Evolutionary conservation across 2,113 vertebrate genomes (phyloP), one percentile per base, ranked within the genome.

Genomic region (Cathartes aura): DNA sequence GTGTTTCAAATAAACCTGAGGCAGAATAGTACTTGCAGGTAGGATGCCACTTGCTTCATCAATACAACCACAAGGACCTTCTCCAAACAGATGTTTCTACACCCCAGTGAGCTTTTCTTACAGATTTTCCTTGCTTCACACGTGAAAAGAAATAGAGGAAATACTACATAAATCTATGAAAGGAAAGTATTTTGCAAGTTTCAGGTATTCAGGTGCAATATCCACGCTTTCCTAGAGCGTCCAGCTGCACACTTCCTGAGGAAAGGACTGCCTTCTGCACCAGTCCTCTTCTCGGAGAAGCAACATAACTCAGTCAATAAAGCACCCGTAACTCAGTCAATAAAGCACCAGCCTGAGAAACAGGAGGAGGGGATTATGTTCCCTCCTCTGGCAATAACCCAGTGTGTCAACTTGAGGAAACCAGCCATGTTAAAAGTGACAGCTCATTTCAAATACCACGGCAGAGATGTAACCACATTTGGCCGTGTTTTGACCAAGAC

Each of bases 281-380:
- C n/a, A 53, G 11, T 24, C 34, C 20, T 42, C 52, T 47, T 56
- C 38, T 42, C 5, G 2, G 62, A 70, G 55, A 53, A 80, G 68
- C 30, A 59, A 53, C 0, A 0, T 53, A 66, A 59, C 30, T 47
- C n/a, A n/a, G n/a, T n/a, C n/a, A n/a, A n/a, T n/a, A n/a, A n/a
- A n/a, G n/a, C n/a, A n/a, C n/a, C n/a, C n/a, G 38, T 53, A 66
- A 59, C 32, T 48, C 45, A 27, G 74, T 38, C n/a, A 47, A 55
- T 30, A 76, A 66, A 60, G 27, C 9, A 38, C 27, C 11, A 74
- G 47, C 6, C 48, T 32, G 16, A 84, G 50, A 64, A 58, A 68
- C 66, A 52, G 67, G 14, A 79, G 34, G 38, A 73, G 8, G 10
- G 42, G 15, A 55, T 36, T 45, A 29, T 5, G 30, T 32, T 66